Evolutionary conservation across 2,888 invertebrate species (phyloP).

Genomic region (Epinotia bilunana): DNA sequence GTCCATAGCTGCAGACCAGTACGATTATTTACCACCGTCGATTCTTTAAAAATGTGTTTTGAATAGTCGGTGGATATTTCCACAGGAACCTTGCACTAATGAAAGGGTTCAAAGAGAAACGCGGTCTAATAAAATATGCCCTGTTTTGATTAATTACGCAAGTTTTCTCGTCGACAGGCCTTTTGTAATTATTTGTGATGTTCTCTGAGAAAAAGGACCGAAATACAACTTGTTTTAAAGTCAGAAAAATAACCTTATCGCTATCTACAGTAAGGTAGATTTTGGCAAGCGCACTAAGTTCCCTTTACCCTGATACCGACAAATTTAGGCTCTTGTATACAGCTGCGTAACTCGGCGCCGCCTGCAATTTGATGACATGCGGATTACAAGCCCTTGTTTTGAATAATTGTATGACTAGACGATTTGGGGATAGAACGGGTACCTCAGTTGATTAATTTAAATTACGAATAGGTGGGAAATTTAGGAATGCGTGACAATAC

Average conservation of each 20-base stretch:
- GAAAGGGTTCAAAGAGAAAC: slow-evolving; percentile 43
- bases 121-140: slow-evolving; percentile 53
- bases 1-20: too few relatives aligned
- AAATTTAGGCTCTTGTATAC: slow-evolving; percentile 13
- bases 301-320: neutral
- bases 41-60: neutral
- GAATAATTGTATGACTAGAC: slow-evolving; percentile 5
- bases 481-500: neutral
- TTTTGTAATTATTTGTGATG: slow-evolving; percentile 48
- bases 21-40: too few relatives aligned
- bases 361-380: slow-evolving; percentile 36
- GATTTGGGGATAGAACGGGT: neutral
- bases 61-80: slow-evolving; percentile 1
- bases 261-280: neutral
- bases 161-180: slow-evolving; percentile 55
- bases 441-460: neutral
- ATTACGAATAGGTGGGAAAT: neutral
- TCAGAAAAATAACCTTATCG: neutral
- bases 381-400: slow-evolving; percentile 34
- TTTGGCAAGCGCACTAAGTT: neutral
- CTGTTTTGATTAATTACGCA: slow-evolving; percentile 57
- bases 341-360: slow-evolving; percentile 30
- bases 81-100: neutral
- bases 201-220: slow-evolving; percentile 14
- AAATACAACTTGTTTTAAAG: neutral